phyloP scores from a whole-genome alignment of 2,113 vertebrate species.

The Alouatta palliata region DNA sequence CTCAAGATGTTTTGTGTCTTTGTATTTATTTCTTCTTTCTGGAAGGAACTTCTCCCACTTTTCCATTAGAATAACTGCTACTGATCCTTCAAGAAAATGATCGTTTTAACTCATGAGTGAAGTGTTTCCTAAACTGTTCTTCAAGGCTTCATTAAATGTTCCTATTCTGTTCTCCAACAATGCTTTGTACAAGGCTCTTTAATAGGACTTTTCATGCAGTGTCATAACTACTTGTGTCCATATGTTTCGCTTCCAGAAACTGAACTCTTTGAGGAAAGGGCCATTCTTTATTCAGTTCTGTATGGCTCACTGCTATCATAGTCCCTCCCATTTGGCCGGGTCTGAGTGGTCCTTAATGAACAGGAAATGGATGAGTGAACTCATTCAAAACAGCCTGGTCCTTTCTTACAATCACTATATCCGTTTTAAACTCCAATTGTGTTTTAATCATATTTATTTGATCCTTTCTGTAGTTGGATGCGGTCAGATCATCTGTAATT shows the following conservation, averaged over 20 bases:
- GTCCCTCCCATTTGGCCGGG: background rate
- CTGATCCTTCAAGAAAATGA: background rate
- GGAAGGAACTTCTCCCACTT: background rate
- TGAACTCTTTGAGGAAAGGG: background rate
- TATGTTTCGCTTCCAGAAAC: background rate
- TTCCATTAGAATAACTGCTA: background rate
- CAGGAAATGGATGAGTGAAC: conserved; percentile 29
- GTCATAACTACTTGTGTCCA: background rate
- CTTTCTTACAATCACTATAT: conserved; percentile 4
- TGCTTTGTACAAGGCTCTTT: background rate
- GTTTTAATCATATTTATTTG: conserved; percentile 58
- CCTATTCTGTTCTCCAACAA: background rate
- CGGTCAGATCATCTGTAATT: conserved; percentile 25
- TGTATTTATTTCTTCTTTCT: background rate
- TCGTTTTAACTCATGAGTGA: background rate
- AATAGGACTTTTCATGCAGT: background rate
- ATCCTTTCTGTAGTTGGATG: conserved; percentile 7
- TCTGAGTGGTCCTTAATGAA: conserved; percentile 39
- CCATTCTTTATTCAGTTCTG: background rate
- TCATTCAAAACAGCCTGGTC: conserved; percentile 33
- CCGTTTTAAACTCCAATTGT: conserved; percentile 37
- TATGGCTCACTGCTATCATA: background rate
- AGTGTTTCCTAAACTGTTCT: background rate
- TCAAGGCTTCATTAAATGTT: background rate
- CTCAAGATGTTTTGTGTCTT: background rate